Conservation (phyloP, 2,113 vertebrate species). For the Psittacula cyanocephala region DNA sequence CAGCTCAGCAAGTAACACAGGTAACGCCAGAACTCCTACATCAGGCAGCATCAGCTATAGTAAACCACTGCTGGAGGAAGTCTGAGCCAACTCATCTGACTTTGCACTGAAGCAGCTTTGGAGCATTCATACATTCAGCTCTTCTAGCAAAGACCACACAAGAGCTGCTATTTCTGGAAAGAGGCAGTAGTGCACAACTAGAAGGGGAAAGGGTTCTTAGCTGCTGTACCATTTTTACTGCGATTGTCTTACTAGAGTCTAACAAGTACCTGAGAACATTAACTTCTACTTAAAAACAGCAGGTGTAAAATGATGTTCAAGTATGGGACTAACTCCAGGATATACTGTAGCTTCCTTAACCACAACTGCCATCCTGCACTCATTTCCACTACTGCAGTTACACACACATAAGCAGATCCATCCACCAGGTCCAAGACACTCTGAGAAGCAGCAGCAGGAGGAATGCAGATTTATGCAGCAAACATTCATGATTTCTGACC, state of each 20-base stretch:
- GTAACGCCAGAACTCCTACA: neutral
- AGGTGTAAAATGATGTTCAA: neutral
- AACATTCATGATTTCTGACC: neutral
- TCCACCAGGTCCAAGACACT: fast-evolving
- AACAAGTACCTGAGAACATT: neutral
- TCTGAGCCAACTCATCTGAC: neutral
- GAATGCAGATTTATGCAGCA: neutral
- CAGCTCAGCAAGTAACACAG: neutral
- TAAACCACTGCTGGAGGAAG: neutral
- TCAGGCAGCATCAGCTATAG: neutral
- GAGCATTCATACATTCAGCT: neutral
- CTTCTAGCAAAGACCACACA: fast-evolving
- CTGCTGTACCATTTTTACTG: neutral
- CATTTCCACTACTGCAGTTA: neutral
- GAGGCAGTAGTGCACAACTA: fast-evolving
- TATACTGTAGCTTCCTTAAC: neutral
- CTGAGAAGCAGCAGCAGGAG: neutral
- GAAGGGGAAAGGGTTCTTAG: neutral
- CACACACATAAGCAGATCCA: neutral
- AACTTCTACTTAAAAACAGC: neutral
- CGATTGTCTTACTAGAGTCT: fast-evolving
- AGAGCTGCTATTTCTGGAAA: neutral
- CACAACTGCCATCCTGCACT: neutral
- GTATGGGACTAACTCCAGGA: neutral
- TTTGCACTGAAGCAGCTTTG: neutral